Conservation (phyloP, 2,797 vertebrate genomes). For the Neopelma chrysocephalum region DNA sequence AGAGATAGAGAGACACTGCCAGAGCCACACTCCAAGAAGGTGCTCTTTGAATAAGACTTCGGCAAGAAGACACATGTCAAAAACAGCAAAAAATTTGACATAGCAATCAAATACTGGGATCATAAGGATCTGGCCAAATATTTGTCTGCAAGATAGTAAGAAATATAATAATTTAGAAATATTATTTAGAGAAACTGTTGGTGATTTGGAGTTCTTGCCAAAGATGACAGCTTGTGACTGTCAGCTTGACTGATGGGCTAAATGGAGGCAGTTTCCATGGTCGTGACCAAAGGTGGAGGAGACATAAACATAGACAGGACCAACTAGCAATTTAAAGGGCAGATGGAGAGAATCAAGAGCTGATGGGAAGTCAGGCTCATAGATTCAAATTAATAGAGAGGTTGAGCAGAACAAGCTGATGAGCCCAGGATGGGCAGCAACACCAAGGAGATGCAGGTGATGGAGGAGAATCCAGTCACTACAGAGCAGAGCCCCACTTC, state of each 20-base stretch:
- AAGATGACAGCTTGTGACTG: not conserved
- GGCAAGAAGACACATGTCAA: not conserved
- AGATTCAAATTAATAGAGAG: not conserved
- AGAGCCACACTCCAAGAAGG: not conserved
- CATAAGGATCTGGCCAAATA: not conserved
- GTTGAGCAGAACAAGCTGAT: not conserved
- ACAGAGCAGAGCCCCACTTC: not conserved
- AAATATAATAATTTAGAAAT: not conserved
- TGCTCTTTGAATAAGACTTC: not conserved
- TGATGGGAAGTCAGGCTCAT: not conserved
- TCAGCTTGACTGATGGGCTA: not conserved
- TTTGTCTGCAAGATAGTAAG: not conserved
- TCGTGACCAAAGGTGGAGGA: not conserved
- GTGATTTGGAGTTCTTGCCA: not conserved
- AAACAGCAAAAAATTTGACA: not conserved
- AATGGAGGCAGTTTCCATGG: not conserved
- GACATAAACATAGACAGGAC: not conserved
- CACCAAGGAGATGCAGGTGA: accelerated
- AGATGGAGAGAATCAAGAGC: not conserved
- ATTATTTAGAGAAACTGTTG: not conserved
- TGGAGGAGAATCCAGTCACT: accelerated
- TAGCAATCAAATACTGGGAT: not conserved
- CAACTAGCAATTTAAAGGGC: not conserved
- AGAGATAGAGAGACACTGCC: not conserved
- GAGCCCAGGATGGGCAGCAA: not conserved